A percentile compares a stretch with the other conserved stretches of the same genome.
phyloP scores from a whole-genome alignment of 2,888 invertebrate species.

The Tetragonula carbonaria region DNA sequence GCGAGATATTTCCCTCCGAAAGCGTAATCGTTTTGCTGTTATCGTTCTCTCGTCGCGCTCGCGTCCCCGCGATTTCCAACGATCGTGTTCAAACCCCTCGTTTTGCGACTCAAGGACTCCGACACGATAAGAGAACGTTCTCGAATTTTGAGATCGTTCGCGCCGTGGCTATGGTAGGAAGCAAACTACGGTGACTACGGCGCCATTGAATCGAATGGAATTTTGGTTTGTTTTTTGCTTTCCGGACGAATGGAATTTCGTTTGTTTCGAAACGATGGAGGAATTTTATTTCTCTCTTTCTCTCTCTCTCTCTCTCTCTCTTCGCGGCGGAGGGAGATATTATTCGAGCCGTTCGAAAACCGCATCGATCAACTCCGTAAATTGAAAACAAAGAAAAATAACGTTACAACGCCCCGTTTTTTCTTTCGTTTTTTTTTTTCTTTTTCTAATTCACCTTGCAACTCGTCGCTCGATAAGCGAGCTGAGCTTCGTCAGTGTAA shows the following conservation, averaged over 20 bases:
- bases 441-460: too few species aligned
- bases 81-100: neutral
- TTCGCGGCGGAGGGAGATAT: neutral
- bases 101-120: neutral
- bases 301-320: neutral
- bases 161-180: neutral
- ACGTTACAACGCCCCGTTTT: neutral
- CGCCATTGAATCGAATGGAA: neutral
- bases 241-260: neutral
- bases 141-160: neutral
- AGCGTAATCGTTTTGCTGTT: constrained; percentile 25
- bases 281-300: neutral
- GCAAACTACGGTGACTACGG: too few species aligned
- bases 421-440: too few species aligned
- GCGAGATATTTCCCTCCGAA: constrained; percentile 54
- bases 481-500: too few species aligned
- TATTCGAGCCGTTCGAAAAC: neutral
- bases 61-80: constrained; percentile 38
- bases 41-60: constrained; percentile 29
- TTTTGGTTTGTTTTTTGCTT: neutral
- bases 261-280: neutral
- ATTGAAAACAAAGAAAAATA: neutral
- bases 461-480: too few species aligned
- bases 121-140: neutral
- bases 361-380: neutral